Base-by-base conservation (phyloP, 2,888 invertebrate genomes). In the Epinotia nisella region DNA sequence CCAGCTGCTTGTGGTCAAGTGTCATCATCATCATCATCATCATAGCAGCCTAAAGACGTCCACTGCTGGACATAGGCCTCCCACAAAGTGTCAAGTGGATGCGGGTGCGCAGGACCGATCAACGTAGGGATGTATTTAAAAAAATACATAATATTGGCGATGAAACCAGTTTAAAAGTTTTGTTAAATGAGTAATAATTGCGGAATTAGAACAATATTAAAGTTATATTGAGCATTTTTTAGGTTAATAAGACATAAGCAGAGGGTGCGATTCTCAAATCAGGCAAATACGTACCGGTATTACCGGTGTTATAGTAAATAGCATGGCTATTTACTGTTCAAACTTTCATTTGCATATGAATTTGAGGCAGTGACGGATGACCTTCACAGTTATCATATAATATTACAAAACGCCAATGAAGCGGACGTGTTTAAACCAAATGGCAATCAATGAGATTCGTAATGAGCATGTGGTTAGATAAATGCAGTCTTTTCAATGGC, bases 281-380 rank as follows among this genome's bases (percentile, higher is more conserved):
- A 41, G 21, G 39, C 55, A n/a, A n/a, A 29, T 55, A 21, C 4
- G 2, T 21, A 39, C 39, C 15, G 39, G 55, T 66, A 56, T 55
- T 66, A 66, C 66, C 66, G 66, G 55, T 56, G n/a, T 51, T 51
- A 51, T 55, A 65, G 35, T 51, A 64, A 64, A 66, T 55, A 66
- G 55, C 39, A 66, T 41, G 39, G 53, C 3, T 65, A 65, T 41
- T 41, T 51, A 41, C 55, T 66, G 41, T 56, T 41, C 21, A 56
- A 65, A 66, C 66, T 66, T 66, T 56, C 66, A 66, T 66, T 66
- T 66, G 66, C 66, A 56, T 56, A 56, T 56, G 55, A 66, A 66
- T 66, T 29, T 2, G 65, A 56, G 39, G 21, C n/a, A 58, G n/a
- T 29, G 2, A 39, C 35, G 64, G 11, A 51, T 45, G 19, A 55